Conservation (phyloP, 2,888 invertebrate species). For the Hydroisotoma schaefferi region DNA sequence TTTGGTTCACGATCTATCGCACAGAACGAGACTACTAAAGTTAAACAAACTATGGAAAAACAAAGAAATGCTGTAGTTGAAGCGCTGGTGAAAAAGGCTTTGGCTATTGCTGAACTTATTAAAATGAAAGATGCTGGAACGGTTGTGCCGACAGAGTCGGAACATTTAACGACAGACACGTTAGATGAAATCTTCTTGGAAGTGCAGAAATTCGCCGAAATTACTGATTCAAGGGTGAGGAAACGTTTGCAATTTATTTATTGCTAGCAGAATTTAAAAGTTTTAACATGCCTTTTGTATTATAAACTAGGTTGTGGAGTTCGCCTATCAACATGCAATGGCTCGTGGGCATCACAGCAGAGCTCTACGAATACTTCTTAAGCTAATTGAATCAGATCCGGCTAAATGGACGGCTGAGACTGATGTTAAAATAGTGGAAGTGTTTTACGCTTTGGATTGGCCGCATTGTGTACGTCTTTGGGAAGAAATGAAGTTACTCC, state of each 20-base stretch:
- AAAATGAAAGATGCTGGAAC: conserved; percentile 49
- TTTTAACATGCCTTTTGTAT: conserved; percentile 7
- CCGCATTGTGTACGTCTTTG: conserved; percentile 61
- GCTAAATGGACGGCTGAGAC: conserved; percentile 60
- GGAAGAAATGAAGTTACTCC: conserved; percentile 61
- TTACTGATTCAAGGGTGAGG: conserved; percentile 70
- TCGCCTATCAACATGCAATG: conserved; percentile 78
- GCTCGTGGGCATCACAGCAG: conserved; percentile 76
- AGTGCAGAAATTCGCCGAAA: conserved; percentile 75
- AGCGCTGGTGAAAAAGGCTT: conserved; percentile 71
- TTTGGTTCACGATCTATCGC: conserved; percentile 80
- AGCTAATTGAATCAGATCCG: conserved; percentile 77
- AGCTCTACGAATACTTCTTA: conserved; percentile 69
- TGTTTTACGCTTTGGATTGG: conserved; percentile 69
- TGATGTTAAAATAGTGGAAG: conserved; percentile 65
- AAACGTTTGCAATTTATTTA: neutral
- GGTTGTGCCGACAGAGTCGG: conserved; percentile 26
- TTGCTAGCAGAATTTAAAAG: neutral
- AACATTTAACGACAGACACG: conserved; percentile 55
- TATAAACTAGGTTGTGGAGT: conserved; percentile 63
- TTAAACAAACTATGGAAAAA: conserved; percentile 76
- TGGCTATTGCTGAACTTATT: conserved; percentile 62
- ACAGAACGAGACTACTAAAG: conserved; percentile 75
- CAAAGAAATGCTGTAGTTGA: conserved; percentile 76
- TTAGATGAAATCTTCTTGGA: conserved; percentile 65